Base-by-base conservation (phyloP, 2,113 vertebrate genomes). In the Oreocharis arfaki region DNA sequence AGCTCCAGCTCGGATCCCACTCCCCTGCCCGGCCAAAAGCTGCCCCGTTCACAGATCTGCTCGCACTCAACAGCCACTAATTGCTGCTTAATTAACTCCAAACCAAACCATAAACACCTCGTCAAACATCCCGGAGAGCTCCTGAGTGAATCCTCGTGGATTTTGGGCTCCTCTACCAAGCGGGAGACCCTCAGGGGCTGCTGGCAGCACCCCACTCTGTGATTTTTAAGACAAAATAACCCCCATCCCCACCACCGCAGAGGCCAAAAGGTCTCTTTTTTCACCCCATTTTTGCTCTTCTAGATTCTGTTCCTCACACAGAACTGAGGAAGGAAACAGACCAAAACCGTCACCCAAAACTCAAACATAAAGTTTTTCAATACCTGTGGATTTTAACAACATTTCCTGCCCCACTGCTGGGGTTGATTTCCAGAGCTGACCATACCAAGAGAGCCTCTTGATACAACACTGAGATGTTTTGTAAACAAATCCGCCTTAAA, bases 401-500 rank as follows among this genome's bases (percentile, higher is more conserved):
- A 37, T 61, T 56, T 81, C 74, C 71, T 92, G 65, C 80, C 95
- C 93, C 59, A 59, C 67, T 8, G 53, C 91, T 41, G 92, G n/a
- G 75, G 87, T 12, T 59, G 49, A 35, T 70, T 70, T 63, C 30
- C 83, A 30, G 76, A 63, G 85, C 63, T 55, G 55, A 21, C 37
- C 49, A 63, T 23, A 86, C 89, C 93, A 77, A 59, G 87, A 90
- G 49, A 92, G 63, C 47, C 24, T 82, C 77, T 37, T 42, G 93
- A 71, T 69, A 56, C 63, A 95, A 81, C 76, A 92, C 83, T 74
- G 83, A 96, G 93, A 92, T 88, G 69, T 37, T 32, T 57, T 60
- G 55, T 73, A 96, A 89, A 97, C 61, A 93, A 83, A 53, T 44
- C 89, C 3, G 92, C 73, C 19, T 53, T 52, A 74, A 93, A 94